Evolutionary conservation across 1,140 invertebrate species (phyloP).

Genomic region (Charaxes varanes): DNA sequence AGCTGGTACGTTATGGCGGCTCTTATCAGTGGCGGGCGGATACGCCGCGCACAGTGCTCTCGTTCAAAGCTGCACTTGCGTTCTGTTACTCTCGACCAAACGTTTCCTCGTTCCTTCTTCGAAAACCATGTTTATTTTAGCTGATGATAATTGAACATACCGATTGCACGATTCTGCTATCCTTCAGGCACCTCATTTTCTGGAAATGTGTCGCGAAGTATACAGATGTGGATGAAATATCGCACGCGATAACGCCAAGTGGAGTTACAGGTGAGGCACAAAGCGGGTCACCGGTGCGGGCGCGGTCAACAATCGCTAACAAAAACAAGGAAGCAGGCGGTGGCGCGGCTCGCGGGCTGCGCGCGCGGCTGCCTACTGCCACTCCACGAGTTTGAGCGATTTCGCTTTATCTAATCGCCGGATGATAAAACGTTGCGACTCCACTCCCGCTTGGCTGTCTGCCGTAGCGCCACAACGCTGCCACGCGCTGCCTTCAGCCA

Average conservation of each 20-base stretch:
- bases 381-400: conserved; percentile 33
- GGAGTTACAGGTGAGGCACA: conserved; percentile 6
- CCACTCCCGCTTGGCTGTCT: conserved; percentile 28
- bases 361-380: conserved; percentile 34
- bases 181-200: too few relatives aligned
- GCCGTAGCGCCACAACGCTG: conserved; percentile 15
- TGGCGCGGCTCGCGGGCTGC: conserved; percentile 23
- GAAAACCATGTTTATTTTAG: too few relatives aligned
- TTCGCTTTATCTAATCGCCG: conserved; percentile 56
- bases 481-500: conserved; percentile 2
- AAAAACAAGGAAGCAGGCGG: conserved; percentile 44
- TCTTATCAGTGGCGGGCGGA: conserved; percentile 2
- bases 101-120: too few relatives aligned
- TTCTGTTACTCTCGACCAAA: too few relatives aligned
- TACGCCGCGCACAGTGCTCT: too few relatives aligned
- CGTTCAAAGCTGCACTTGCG: too few relatives aligned
- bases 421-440: conserved; percentile 39
- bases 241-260: conserved; percentile 5
- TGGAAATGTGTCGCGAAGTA: too few relatives aligned
- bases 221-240: too few relatives aligned
- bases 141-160: too few relatives aligned
- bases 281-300: conserved; percentile 13
- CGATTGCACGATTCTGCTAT: too few relatives aligned
- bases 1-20: too few relatives aligned
- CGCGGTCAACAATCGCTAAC: conserved; percentile 48